Evolutionary conservation across 1,140 invertebrate genomes (phyloP), one percentile per base, ranked within the genome.

Genomic region (Pinna nobilis): DNA sequence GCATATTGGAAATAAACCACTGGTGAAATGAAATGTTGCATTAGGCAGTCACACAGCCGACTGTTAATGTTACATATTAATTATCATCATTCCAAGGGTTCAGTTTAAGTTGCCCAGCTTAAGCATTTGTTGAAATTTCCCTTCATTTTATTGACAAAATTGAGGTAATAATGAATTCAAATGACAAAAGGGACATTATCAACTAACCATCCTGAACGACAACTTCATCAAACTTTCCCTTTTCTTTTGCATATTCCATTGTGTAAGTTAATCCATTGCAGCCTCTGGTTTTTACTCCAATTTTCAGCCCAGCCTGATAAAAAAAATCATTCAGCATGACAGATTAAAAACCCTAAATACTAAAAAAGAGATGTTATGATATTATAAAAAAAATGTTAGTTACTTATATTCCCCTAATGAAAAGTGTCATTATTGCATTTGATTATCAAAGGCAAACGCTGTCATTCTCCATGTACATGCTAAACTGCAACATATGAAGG

Each of bases 211-310:
- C 97, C 91, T 99, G 97, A 63, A 94, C 83, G 1, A 99, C 98
- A 92, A 98, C 97, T 91, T 99, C 98, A 89, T 99, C 98, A 84
- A 99, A 92, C 91, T 96, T 95, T 84, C 93, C 95, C 90, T 98
- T 99, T 78, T 94, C 92, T 78, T 89, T 92, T 2, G 95, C 96
- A 93, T 99, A 99, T 84, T 99, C 95, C 57, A 99, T 90, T 11
- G 96, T 98, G 82, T 99, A 99, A 77, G 97, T 98, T 3, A 99
- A 90, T 3, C 98, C 98, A 91, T 99, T 99, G 87, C 98, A 99
- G 11, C 98, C 98, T 80, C 97, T 91, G 89, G 99, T 97, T 78
- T 94, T 92, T 1, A 99, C 98, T 67, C 98, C 97, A 84, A 99
- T 95, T 91, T 97, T 97, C 3, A 99, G 88, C 7, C 95, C 97